Percentiles rank a stretch among this genome's conserved stretches.
phyloP scores from a whole-genome alignment of 2,797 vertebrate species.

The Sebastolobus altivelis region DNA sequence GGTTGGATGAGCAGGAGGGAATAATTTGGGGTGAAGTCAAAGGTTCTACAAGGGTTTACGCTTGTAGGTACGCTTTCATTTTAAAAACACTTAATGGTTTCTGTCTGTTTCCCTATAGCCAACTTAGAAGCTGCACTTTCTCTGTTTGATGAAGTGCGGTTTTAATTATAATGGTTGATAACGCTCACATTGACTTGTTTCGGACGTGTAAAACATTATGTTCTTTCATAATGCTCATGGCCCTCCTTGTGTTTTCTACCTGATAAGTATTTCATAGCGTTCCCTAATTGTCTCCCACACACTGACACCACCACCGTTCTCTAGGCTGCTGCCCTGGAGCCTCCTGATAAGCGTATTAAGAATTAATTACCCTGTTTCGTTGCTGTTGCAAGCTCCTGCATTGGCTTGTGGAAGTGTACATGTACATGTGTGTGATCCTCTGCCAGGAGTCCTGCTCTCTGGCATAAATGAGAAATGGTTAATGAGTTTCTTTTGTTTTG shows the following conservation, averaged over 20 bases:
- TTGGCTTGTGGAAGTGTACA: slow-evolving; percentile 62
- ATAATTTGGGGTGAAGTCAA: slow-evolving; percentile 52
- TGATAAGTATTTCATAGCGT: slow-evolving; percentile 75
- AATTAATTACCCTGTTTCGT: slow-evolving; percentile 80
- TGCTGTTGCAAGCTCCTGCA: slow-evolving; percentile 61
- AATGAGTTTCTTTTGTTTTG: slow-evolving; percentile 80
- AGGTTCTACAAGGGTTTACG: slow-evolving; percentile 39
- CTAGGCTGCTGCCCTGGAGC: slow-evolving; percentile 68
- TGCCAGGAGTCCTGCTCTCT: slow-evolving; percentile 72
- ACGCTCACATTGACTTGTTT: slow-evolving; percentile 60
- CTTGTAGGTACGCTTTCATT: slow-evolving; percentile 45
- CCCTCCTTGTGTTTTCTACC: slow-evolving; percentile 65
- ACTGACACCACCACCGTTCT: slow-evolving; percentile 70
- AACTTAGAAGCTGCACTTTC: slow-evolving; percentile 46
- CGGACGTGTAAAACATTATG: slow-evolving; percentile 59
- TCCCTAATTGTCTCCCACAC: slow-evolving; percentile 77
- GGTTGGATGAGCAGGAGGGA: slow-evolving; percentile 39
- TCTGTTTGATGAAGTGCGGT: slow-evolving; percentile 63
- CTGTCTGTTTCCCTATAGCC: slow-evolving; percentile 6
- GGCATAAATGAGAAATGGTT: slow-evolving; percentile 63
- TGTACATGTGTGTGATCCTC: slow-evolving; percentile 64
- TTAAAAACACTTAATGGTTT: slow-evolving; percentile 44
- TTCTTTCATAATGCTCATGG: slow-evolving; percentile 49
- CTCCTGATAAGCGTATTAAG: slow-evolving; percentile 81
- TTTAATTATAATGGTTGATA: slow-evolving; percentile 74